phyloP scores from a whole-genome alignment of 2,797 vertebrate species.

The Sciaenops ocellatus region DNA sequence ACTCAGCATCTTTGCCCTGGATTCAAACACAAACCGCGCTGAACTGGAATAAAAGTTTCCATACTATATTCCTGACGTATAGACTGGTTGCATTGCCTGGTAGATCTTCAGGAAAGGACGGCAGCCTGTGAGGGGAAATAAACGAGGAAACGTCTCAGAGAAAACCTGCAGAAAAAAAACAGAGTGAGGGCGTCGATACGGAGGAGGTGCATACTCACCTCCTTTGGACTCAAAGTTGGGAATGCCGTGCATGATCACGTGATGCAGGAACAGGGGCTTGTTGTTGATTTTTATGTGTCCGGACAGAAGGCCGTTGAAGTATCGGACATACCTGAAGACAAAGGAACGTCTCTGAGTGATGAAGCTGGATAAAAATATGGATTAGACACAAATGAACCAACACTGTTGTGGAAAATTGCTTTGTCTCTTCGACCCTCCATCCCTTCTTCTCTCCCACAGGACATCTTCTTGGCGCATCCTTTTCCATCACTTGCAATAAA shows the following conservation, averaged over 20 bases:
- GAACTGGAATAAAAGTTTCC: conserved; percentile 35
- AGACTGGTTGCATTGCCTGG: conserved; percentile 98
- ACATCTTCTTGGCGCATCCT: no score
- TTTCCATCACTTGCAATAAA: no score
- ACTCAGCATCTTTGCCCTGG: neutral
- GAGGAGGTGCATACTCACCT: conserved; percentile 79
- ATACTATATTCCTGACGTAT: conserved; percentile 98
- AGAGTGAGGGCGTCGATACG: no score
- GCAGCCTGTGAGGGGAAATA: conserved; percentile 85
- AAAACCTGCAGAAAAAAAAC: neutral
- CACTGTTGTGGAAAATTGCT: no score
- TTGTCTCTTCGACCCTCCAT: no score
- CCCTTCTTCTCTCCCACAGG: no score
- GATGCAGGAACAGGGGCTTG: conserved; percentile 97
- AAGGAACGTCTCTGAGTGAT: neutral
- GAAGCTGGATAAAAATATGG: neutral
- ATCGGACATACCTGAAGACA: conserved; percentile 91
- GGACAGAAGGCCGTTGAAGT: conserved; percentile 96
- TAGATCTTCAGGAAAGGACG: conserved; percentile 98
- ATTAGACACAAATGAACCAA: neutral
- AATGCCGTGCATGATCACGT: conserved; percentile 98
- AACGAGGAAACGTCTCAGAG: neutral
- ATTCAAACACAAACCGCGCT: conserved; percentile 28
- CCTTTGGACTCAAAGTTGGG: conserved; percentile 98
- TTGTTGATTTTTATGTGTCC: conserved; percentile 99